Base-by-base conservation (phyloP, 2,888 invertebrate species). In the Lumbricus terrestris region DNA sequence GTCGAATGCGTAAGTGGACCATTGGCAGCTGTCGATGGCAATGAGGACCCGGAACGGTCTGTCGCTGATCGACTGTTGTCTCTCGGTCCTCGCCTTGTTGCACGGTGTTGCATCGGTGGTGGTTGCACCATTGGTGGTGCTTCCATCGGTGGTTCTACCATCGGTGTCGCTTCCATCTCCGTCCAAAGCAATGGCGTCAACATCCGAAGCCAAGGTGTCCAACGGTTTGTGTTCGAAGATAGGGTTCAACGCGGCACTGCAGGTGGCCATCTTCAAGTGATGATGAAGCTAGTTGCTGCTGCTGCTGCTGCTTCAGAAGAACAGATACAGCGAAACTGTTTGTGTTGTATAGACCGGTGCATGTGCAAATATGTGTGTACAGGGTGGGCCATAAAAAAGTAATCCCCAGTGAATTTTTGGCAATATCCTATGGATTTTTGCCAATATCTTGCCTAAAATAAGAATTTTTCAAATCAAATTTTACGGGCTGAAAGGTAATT, bases 1-100 rank as follows among this genome's bases (percentile, higher is more conserved):
- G 85, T 85, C 85, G 37, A 85, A 85, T 85, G 85, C 85, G 16
- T n/a, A 85, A 15, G 85, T 33, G 35, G 85, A 85, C 85, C 85
- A 85, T 33, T 33, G 33, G 23, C 23, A n/a, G 18, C n/a, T 13
- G 15, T 85, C 85, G 16, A 85, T 33, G 18, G 85, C 85, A 23
- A 85, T 23, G 11, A 85, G 85, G 35, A 85, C 85, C 34, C n/a
- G 34, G 85, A 85, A 85, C 4, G 85, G 85, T 37, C n/a, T 34
- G 4, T 6, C 35, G 85, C 0, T 23, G 11, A 18, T 15, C 35
- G 37, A 33, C 18, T 85, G 29, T n/a, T 69, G 69, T 11, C 1
- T 69, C n/a, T 11, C 13, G n/a, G 8, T 29, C 8, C 0, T n/a
- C n/a, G 69, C n/a, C 11, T 11, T 29, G 47, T 47, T 47, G 23